A percentile compares a stretch with the other conserved stretches of the same genome.
phyloP scores from a whole-genome alignment of 2,888 invertebrate genomes.

The Schizaphis graminum region DNA sequence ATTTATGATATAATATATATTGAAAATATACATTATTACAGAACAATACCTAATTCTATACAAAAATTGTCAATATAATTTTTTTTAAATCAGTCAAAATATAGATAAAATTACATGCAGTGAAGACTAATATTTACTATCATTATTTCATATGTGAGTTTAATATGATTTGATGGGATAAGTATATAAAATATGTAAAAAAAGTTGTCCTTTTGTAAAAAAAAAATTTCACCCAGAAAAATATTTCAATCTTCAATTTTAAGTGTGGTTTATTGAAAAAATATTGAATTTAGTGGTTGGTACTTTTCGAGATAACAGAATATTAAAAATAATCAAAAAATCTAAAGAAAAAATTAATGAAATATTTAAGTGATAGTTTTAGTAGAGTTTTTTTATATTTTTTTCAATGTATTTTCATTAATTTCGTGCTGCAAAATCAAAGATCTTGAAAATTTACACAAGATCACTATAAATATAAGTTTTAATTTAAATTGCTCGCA shows the following conservation, averaged over 20 bases:
- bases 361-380: too few species aligned
- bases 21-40: not conserved
- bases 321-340: too few species aligned
- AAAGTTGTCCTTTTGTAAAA: not conserved
- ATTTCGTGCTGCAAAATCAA: too few species aligned
- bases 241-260: not conserved
- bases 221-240: not conserved
- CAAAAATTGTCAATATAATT: not conserved
- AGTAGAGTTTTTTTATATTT: too few species aligned
- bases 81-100: not conserved
- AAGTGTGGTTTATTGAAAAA: not conserved
- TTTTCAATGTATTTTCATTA: too few species aligned
- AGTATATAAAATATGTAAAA: not conserved
- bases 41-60: not conserved
- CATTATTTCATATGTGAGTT: not conserved
- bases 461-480: too few species aligned
- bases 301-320: too few species aligned
- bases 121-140: not conserved
- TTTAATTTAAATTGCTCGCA: too few species aligned
- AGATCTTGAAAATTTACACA: too few species aligned
- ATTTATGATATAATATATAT: not conserved
- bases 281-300: too few species aligned
- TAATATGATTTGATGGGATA: not conserved
- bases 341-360: too few species aligned
- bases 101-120: not conserved